Conservation (phyloP, 2,888 invertebrate genomes). For the Pterostichus madidus region DNA sequence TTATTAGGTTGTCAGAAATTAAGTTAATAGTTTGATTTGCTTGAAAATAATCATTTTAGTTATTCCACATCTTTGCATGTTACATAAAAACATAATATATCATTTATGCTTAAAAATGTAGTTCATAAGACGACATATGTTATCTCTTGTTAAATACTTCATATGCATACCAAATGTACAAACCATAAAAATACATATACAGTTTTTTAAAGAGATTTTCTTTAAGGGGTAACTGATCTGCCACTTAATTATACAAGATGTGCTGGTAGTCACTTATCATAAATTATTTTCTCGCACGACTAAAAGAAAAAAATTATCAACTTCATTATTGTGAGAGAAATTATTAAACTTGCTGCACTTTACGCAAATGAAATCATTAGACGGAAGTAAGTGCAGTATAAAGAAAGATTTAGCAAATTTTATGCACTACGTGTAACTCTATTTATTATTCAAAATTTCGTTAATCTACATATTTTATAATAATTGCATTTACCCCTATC, state of each 20-base stretch:
- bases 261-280: slow-evolving; percentile 9
- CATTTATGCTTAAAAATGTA: slow-evolving; percentile 30
- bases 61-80: not conserved
- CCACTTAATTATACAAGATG: slow-evolving; percentile 24
- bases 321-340: too few species aligned
- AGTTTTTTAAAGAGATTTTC: slow-evolving; percentile 27
- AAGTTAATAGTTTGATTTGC: too few species aligned
- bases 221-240: slow-evolving; percentile 28
- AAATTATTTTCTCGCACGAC: not conserved
- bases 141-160: slow-evolving; percentile 17
- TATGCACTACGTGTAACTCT: too few species aligned
- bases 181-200: slow-evolving; percentile 17
- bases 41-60: not conserved
- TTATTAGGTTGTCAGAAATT: too few species aligned
- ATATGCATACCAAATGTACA: slow-evolving; percentile 47
- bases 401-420: too few species aligned
- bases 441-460: not conserved
- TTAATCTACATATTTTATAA: not conserved
- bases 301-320: not conserved
- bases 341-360: too few species aligned
- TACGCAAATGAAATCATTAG: too few species aligned
- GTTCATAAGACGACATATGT: slow-evolving; percentile 31
- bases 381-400: too few species aligned
- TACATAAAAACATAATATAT: slow-evolving; percentile 15
- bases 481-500: slow-evolving; percentile 16